Evolutionary conservation across 35 echinoderm and acorn worm genomes (phyloP).

Genomic region (Strongylocentrotus purpuratus): DNA sequence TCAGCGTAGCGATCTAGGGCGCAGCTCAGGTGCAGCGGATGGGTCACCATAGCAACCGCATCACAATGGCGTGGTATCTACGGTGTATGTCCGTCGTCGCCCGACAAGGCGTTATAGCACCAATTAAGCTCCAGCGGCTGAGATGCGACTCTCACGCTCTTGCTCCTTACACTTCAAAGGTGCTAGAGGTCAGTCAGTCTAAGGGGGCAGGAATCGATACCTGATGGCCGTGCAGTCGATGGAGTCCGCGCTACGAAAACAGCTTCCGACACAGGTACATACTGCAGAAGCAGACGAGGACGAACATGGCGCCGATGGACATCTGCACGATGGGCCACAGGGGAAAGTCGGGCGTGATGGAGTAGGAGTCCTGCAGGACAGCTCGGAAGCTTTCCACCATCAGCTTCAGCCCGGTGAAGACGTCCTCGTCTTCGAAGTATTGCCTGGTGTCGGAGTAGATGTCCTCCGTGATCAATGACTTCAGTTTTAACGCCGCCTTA

Average conservation of each 20-base stretch:
- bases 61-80: not conserved
- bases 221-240: not conserved
- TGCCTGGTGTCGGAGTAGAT: conserved; percentile 55
- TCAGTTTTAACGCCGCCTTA: conserved; percentile 53
- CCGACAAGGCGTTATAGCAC: not conserved
- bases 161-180: not conserved
- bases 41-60: conserved; percentile 19
- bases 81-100: not conserved
- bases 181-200: not conserved
- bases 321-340: conserved; percentile 77
- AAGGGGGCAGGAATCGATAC: not conserved
- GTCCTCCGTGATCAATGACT: conserved; percentile 37
- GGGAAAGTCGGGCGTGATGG: conserved; percentile 48
- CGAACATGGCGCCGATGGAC: conserved; percentile 52
- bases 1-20: conserved; percentile 19
- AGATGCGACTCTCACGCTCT: not conserved
- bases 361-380: conserved; percentile 41
- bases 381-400: conserved; percentile 40
- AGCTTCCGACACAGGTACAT: conserved; percentile 74
- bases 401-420: conserved; percentile 29
- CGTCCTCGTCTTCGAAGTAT: conserved; percentile 37
- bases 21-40: conserved; percentile 32
- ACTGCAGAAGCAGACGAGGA: conserved; percentile 66
- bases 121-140: not conserved
- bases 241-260: conserved; percentile 57